Conservation (phyloP, 2,113 vertebrate species). For the Lasiurus borealis region DNA sequence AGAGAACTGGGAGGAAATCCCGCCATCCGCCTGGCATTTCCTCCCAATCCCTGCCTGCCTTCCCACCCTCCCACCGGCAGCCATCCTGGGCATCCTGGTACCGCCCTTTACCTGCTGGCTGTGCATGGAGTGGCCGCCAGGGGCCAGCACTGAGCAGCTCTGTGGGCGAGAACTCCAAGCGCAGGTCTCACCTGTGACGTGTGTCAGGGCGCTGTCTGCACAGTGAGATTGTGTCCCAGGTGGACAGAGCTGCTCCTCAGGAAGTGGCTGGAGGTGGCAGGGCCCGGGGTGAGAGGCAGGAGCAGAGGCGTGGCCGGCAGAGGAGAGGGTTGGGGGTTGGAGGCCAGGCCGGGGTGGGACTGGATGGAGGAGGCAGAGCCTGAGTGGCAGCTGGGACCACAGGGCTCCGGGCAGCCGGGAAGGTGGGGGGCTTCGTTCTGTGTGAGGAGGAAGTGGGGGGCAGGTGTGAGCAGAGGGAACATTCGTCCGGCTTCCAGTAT, state of each 20-base stretch:
- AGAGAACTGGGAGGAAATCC: background rate
- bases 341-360: background rate
- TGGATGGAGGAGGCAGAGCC: background rate
- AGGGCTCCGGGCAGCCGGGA: background rate
- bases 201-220: background rate
- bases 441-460: background rate
- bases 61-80: background rate
- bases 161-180: background rate
- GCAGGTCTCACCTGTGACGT: background rate
- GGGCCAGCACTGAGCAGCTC: background rate
- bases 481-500: accelerated
- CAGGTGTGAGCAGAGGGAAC: background rate
- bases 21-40: background rate
- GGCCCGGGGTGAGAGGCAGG: background rate
- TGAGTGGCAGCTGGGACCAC: no score
- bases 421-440: background rate
- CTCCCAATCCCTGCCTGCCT: background rate
- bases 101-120: no score
- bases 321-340: background rate
- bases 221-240: background rate
- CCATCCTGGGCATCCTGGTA: accelerated
- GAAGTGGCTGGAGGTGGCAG: background rate
- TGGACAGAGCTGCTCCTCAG: background rate
- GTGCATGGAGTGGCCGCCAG: background rate
- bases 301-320: background rate